These are phyloP conservation scores for Myathropa florea DNA, from an alignment of 2,888 invertebrate genomes.

Conservation along the genomic window DNA sequence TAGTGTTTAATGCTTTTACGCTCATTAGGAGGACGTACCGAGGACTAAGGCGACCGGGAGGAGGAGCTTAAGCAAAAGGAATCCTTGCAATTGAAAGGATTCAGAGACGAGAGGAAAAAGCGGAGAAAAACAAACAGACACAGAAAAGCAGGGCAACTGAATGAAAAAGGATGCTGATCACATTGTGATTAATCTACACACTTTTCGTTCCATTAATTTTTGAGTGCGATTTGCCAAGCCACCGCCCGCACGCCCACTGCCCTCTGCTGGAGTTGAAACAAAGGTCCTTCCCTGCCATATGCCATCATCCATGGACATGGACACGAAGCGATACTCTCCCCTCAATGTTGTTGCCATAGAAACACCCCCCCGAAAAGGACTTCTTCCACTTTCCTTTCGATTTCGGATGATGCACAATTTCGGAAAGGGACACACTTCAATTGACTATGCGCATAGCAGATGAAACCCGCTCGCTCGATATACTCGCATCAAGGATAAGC, in stretches of 20 bases:
- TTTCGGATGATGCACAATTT: constrained; percentile 59
- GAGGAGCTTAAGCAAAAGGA: constrained; percentile 22
- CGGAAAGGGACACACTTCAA: constrained; percentile 25
- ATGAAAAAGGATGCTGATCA: constrained; percentile 53
- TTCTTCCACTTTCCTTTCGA: constrained; percentile 8
- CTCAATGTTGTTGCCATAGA: constrained; percentile 41
- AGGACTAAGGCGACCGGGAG: not conserved
- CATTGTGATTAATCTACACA: constrained; percentile 69
- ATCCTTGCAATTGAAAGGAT: constrained; percentile 41
- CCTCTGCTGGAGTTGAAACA: constrained; percentile 31
- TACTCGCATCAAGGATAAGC: constrained; percentile 34
- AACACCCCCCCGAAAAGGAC: constrained; percentile 51
- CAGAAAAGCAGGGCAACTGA: constrained; percentile 45
- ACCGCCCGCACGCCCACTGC: not conserved
- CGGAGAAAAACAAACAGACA: constrained; percentile 2
- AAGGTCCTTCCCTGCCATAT: constrained; percentile 3
- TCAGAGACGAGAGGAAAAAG: constrained; percentile 20
- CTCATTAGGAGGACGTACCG: constrained; percentile 49
- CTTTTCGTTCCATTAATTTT: constrained; percentile 70
- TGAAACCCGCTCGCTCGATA: constrained; percentile 6
- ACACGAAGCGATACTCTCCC: constrained; percentile 1
- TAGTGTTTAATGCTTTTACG: constrained; percentile 53
- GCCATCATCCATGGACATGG: constrained; percentile 4
- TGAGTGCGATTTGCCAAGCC: constrained; percentile 48
- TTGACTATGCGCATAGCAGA: constrained; percentile 55